Evolutionary conservation across 2,888 invertebrate genomes (phyloP).

Genomic region (Drosophila merina): DNA sequence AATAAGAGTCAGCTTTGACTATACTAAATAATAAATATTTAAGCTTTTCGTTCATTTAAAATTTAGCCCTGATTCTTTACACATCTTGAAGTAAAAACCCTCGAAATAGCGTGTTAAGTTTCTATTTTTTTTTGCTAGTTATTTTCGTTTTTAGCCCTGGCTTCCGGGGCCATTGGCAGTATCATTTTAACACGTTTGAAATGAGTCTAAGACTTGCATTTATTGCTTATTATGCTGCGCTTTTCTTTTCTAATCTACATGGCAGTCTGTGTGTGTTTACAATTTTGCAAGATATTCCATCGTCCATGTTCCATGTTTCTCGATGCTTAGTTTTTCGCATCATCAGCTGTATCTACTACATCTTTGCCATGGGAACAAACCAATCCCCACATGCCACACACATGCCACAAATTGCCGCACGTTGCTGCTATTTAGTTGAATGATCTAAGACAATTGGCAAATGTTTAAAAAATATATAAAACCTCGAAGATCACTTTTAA

Average conservation of each 20-base stretch:
- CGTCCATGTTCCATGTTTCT: background rate
- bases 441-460: conserved; percentile 64
- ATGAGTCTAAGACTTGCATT: conserved; percentile 41
- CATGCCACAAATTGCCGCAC: conserved; percentile 62
- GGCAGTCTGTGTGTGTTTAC: conserved; percentile 21
- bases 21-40: background rate
- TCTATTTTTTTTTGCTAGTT: conserved; percentile 9
- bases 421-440: conserved; percentile 65
- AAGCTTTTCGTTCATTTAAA: background rate
- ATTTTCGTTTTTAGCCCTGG: conserved; percentile 29
- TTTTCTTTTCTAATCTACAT: conserved; percentile 55
- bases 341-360: background rate
- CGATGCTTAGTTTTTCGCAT: conserved; percentile 1
- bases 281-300: background rate
- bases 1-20: background rate
- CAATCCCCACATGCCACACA: conserved; percentile 20
- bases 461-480: background rate
- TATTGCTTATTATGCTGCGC: conserved; percentile 51
- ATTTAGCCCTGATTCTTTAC: background rate
- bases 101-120: conserved; percentile 19
- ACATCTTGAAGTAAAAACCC: background rate
- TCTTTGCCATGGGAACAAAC: conserved; percentile 51
- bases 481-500: background rate
- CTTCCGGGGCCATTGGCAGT: conserved; percentile 48
- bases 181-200: conserved; percentile 50